Evolutionary conservation across 2,888 invertebrate genomes (phyloP).

Genomic region (Melitaea athalia): DNA sequence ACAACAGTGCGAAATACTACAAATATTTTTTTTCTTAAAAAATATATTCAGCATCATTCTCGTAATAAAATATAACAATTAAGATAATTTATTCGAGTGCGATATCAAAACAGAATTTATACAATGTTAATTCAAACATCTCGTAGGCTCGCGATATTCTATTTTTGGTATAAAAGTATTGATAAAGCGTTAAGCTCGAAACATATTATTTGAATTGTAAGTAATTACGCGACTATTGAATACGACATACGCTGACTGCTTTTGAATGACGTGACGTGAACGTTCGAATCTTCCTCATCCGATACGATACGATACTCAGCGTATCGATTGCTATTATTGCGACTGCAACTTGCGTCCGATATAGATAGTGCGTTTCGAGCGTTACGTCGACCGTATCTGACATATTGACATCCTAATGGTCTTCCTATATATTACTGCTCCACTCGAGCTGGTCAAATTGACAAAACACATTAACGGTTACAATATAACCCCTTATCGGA

Average conservation of each 20-base stretch:
- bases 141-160: constrained; percentile 9
- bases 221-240: too few species aligned
- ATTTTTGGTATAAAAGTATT: constrained; percentile 24
- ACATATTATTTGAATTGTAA: too few species aligned
- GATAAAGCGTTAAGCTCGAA: constrained; percentile 22
- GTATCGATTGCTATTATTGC: too few species aligned
- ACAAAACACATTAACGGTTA: constrained; percentile 39
- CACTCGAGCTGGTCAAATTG: constrained; percentile 38
- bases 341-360: too few species aligned
- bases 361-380: too few species aligned
- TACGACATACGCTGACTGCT: too few species aligned
- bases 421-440: constrained; percentile 39
- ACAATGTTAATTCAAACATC: neutral
- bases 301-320: too few species aligned
- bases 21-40: neutral
- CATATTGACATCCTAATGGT: constrained; percentile 42
- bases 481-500: constrained; percentile 44
- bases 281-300: too few species aligned
- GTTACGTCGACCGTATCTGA: constrained; percentile 29
- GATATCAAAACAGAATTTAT: neutral
- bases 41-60: neutral
- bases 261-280: too few species aligned
- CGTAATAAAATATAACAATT: neutral
- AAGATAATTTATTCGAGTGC: neutral
- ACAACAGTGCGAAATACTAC: too few species aligned